Evolutionary conservation across 2,113 vertebrate genomes (phyloP).

Genomic region (Apteryx owenii): DNA sequence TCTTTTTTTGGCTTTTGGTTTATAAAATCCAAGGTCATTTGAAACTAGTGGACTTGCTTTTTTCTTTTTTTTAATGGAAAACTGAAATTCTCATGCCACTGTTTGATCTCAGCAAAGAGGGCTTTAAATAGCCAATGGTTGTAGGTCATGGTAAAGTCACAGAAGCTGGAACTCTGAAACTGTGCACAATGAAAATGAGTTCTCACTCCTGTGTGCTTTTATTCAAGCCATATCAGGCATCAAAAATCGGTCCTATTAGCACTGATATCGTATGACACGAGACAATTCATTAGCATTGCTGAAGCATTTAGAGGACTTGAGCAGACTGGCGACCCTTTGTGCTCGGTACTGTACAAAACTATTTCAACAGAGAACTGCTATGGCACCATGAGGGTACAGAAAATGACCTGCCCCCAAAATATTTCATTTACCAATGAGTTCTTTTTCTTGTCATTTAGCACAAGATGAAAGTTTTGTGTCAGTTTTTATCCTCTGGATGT

Average conservation of each 20-base stretch:
- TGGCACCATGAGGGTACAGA: not conserved
- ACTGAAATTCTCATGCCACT: not conserved
- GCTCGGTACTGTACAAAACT: not conserved
- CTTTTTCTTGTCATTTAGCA: not conserved
- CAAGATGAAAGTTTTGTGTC: conserved; percentile 33
- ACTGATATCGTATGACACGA: too few relatives aligned
- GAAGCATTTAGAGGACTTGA: fast-evolving
- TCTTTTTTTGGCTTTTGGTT: not conserved
- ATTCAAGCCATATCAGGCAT: not conserved
- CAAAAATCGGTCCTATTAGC: fast-evolving
- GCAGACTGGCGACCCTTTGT: not conserved
- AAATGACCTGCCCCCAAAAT: not conserved
- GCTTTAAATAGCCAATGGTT: not conserved
- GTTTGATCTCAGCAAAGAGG: not conserved
- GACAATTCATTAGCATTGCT: fast-evolving
- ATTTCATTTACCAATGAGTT: not conserved
- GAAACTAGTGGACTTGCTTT: not conserved
- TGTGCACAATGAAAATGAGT: not conserved
- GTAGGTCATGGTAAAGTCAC: not conserved
- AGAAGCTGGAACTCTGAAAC: not conserved
- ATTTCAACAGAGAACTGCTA: not conserved
- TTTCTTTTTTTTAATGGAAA: not conserved
- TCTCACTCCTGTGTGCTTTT: not conserved
- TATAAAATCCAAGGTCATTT: not conserved
- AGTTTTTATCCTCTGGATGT: conserved; percentile 8